These are phyloP conservation scores for Anhinga rufa DNA, from an alignment of 2,113 vertebrate genomes.

Conservation along the genomic window DNA sequence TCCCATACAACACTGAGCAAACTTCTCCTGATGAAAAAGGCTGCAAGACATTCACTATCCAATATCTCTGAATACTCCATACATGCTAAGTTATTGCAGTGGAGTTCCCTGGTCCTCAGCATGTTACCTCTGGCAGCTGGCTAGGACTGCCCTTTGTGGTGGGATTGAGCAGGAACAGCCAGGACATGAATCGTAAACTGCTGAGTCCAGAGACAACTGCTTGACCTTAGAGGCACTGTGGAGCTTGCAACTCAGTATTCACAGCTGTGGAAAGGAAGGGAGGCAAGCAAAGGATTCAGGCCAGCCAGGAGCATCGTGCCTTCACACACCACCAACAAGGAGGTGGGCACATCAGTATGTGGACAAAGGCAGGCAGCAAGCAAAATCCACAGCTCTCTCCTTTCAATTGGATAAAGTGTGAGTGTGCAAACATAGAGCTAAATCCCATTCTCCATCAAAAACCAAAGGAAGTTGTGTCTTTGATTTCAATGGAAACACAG, in stretches of 20 bases:
- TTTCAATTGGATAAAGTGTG: background rate
- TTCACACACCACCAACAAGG: background rate
- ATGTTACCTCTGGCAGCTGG: background rate
- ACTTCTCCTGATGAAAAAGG: background rate
- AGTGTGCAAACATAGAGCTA: background rate
- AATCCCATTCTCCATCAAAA: background rate
- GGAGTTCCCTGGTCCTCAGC: background rate
- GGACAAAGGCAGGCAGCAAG: background rate
- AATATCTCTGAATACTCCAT: background rate
- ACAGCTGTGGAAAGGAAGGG: background rate
- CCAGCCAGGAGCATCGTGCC: background rate
- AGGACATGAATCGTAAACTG: background rate
- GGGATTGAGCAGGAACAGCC: background rate
- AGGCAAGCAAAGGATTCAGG: background rate
- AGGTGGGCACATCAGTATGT: accelerated
- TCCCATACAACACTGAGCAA: background rate
- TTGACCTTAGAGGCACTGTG: background rate
- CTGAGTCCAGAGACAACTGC: background rate
- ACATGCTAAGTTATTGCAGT: background rate
- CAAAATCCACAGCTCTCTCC: background rate
- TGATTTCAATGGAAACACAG: background rate
- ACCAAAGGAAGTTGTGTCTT: background rate
- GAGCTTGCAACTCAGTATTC: background rate
- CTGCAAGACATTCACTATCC: background rate
- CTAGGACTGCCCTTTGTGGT: background rate